Evolutionary conservation across 2,888 invertebrate genomes (phyloP).

Genomic region (Acleris cristana): DNA sequence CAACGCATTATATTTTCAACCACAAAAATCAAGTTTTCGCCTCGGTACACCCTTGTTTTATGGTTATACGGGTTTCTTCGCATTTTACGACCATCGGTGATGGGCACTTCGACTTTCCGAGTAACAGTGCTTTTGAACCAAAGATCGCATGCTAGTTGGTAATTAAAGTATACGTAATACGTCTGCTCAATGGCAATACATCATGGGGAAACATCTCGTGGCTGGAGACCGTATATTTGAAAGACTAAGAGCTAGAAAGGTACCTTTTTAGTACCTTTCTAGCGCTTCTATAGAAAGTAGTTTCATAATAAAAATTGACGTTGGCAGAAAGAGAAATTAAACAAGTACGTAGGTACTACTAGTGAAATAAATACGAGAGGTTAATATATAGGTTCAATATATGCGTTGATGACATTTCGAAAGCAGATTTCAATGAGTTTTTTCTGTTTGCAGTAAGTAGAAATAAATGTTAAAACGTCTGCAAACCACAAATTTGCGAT

Average conservation of each 20-base stretch:
- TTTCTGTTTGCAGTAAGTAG: too few species aligned
- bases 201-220: conserved; percentile 48
- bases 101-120: conserved; percentile 61
- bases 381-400: not conserved
- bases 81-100: conserved; percentile 73
- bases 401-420: not conserved
- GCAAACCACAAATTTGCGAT: too few species aligned
- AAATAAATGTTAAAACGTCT: too few species aligned
- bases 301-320: not conserved
- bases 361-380: not conserved
- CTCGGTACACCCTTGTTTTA: conserved; percentile 69
- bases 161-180: conserved; percentile 76
- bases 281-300: not conserved
- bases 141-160: conserved; percentile 76
- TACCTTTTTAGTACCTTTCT: conserved; percentile 1
- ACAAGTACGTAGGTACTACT: not conserved
- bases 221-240: conserved; percentile 10
- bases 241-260: not conserved
- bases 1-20: conserved; percentile 46
- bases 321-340: too few species aligned
- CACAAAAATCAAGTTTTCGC: conserved; percentile 73
- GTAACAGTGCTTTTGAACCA: conserved; percentile 65
- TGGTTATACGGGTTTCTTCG: conserved; percentile 66
- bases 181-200: conserved; percentile 58
- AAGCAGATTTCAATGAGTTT: not conserved